phyloP scores from a whole-genome alignment of 2,113 vertebrate species.

The Salvelinus sp. region DNA sequence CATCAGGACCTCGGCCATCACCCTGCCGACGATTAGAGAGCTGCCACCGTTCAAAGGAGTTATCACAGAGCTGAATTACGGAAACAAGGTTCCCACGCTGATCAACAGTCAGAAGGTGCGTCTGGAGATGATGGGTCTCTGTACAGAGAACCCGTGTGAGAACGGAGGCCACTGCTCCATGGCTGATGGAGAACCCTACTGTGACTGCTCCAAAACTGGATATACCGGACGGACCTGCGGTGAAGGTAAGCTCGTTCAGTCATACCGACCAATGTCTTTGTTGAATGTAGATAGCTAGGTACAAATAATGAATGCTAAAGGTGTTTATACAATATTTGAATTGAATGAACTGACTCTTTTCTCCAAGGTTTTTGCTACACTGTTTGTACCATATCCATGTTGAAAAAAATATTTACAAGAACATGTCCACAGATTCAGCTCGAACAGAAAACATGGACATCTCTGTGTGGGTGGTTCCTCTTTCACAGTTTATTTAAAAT shows the following conservation, averaged over 20 bases:
- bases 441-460: not conserved
- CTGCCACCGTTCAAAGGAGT: conserved; percentile 87
- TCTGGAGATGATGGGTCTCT: conserved; percentile 89
- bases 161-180: conserved; percentile 93
- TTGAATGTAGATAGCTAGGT: not conserved
- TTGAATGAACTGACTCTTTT: not conserved
- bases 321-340: not conserved
- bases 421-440: not conserved
- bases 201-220: conserved; percentile 94
- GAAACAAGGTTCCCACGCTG: conserved; percentile 85
- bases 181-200: conserved; percentile 86
- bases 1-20: conserved; percentile 86
- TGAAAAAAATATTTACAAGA: not conserved
- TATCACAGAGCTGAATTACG: conserved; percentile 90
- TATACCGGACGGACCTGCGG: conserved; percentile 90
- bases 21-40: conserved; percentile 82
- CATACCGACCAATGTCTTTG: not conserved
- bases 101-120: conserved; percentile 86
- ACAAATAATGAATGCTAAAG: not conserved
- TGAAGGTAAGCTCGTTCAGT: conserved; percentile 83
- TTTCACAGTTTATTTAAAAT: not conserved
- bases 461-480: conserved; percentile 1
- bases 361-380: not conserved
- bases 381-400: not conserved
- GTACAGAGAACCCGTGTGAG: conserved; percentile 90